phyloP scores from a whole-genome alignment of 2,113 vertebrate genomes.

The Oreochromis aureus region DNA sequence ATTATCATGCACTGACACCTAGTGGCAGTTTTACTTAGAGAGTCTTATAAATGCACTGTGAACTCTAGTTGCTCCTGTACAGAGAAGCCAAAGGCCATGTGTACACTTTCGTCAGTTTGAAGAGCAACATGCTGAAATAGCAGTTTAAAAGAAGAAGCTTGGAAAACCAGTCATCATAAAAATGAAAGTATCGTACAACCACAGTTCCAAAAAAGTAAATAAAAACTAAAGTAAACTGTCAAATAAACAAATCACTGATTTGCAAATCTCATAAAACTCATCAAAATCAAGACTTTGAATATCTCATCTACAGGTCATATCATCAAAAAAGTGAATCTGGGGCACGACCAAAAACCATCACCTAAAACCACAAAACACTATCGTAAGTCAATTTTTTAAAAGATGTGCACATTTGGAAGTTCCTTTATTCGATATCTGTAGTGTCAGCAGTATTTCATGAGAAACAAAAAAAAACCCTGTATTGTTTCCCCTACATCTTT shows the following conservation, averaged over 20 bases:
- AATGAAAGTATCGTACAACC: accelerated
- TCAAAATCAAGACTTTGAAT: neutral
- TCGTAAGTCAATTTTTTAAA: neutral
- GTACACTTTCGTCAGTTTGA: neutral
- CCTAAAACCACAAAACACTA: neutral
- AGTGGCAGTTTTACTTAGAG: slow-evolving; percentile 2
- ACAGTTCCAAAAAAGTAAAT: neutral
- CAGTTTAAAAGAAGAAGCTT: neutral
- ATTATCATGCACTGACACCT: slow-evolving; percentile 36
- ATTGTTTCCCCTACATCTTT: neutral
- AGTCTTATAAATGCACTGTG: neutral
- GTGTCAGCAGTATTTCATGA: neutral
- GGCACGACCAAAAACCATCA: neutral
- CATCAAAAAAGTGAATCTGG: neutral
- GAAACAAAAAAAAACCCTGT: neutral
- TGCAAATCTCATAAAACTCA: neutral
- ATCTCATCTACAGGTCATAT: neutral
- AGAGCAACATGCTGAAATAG: neutral
- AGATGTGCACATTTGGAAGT: neutral
- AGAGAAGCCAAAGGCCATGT: neutral
- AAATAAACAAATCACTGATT: neutral
- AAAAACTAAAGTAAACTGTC: neutral
- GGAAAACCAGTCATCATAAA: neutral
- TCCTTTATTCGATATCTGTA: neutral
- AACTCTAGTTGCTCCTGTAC: neutral